Percentiles rank a stretch among this genome's conserved stretches.
phyloP scores from a whole-genome alignment of 35 echinoderm and acorn worm genomes.

The Eucidaris tribuloides region DNA sequence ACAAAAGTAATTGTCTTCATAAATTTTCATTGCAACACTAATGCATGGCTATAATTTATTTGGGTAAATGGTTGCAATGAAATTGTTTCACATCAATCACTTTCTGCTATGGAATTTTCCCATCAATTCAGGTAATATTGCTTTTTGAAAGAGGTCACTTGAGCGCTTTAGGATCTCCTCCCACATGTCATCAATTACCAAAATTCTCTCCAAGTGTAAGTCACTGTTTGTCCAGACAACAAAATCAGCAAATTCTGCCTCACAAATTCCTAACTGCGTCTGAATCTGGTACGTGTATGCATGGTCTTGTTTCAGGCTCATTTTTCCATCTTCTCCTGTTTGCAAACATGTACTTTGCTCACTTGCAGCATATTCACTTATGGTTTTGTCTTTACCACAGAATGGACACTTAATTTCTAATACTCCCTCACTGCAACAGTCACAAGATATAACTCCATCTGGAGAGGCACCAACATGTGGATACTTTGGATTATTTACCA shows the following conservation, averaged over 20 bases:
- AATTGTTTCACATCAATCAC: too few species aligned
- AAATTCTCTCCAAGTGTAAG: background rate
- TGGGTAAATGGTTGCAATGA: too few species aligned
- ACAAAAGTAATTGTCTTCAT: too few species aligned
- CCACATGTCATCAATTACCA: background rate
- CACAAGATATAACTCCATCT: constrained; percentile 7
- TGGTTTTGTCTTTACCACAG: background rate
- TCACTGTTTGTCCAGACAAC: background rate
- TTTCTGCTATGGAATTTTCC: background rate
- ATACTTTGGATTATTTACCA: background rate
- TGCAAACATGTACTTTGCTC: background rate
- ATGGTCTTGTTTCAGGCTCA: background rate
- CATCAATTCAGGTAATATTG: background rate
- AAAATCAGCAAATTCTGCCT: background rate
- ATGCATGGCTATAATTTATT: too few species aligned
- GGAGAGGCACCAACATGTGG: constrained; percentile 7
- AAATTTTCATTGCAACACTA: too few species aligned
- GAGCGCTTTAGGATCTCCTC: background rate
- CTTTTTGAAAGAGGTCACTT: background rate
- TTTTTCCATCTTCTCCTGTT: background rate
- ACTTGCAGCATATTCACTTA: background rate
- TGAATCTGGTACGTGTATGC: constrained; percentile 8
- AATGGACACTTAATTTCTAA: constrained; percentile 34
- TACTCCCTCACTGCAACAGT: background rate
- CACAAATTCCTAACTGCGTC: background rate